Conservation (phyloP, 2,888 invertebrate genomes). For the Julus scanicus region DNA sequence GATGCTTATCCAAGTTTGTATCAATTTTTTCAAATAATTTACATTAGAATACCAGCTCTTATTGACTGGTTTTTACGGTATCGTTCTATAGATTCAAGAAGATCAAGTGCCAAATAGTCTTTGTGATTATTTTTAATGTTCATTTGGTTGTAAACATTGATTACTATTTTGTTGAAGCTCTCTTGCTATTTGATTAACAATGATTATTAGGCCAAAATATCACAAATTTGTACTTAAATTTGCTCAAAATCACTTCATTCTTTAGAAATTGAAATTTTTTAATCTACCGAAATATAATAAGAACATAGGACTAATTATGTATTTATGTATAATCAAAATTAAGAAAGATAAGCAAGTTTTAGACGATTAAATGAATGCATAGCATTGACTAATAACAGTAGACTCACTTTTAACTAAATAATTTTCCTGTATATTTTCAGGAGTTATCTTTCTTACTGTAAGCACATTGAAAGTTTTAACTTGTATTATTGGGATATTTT, state of each 20-base stretch:
- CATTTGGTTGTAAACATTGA: background rate
- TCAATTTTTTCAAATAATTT: background rate
- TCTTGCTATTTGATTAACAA: too few relatives aligned
- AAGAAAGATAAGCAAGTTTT: background rate
- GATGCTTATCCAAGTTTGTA: background rate
- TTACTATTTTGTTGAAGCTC: background rate
- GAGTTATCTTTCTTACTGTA: background rate
- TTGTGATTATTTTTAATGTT: background rate
- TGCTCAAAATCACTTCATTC: background rate
- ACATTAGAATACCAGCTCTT: background rate
- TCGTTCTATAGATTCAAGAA: background rate
- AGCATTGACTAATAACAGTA: too few relatives aligned
- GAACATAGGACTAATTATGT: background rate
- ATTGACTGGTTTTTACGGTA: background rate
- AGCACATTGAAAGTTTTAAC: background rate
- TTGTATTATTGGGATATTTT: background rate
- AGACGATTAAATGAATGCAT: background rate
- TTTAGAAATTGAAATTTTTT: background rate
- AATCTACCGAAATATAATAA: background rate
- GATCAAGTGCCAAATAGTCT: slow-evolving; percentile 4
- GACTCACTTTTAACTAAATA: background rate
- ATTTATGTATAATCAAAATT: background rate
- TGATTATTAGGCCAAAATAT: background rate
- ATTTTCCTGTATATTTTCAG: too few relatives aligned
- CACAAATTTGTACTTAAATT: background rate